Base-by-base conservation (phyloP, 2,888 invertebrate genomes). In the Nephrotoma flavescens region DNA sequence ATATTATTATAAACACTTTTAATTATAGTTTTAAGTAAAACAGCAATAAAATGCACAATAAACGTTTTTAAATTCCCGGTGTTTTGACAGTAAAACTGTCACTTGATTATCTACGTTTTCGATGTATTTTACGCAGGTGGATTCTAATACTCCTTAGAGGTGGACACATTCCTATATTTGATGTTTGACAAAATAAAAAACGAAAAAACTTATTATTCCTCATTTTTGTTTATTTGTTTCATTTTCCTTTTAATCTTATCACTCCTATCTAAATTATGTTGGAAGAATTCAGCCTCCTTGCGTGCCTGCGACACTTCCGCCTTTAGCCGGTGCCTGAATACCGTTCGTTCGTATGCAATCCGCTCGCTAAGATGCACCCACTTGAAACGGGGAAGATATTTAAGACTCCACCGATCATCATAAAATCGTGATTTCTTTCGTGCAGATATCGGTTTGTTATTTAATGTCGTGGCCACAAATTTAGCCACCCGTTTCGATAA, bases 351-450 rank as follows among this genome's bases (percentile, higher is more conserved):
- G 91, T 98, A 98, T 2, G 96, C 96, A 88, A 99, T 92, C 89
- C 98, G 94, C 92, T 99, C 99, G 90, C 96, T 97, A 83, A 99
- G 93, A 91, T 99, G 98, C 42, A 95, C 93, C 99, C 99, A 99
- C 92, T 98, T 98, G 90, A 99, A 99, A 88, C 96, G 94, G 3
- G 97, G 95, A 88, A 99, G 93, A 91, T 99, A 99, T 91, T 99
- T 99, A 88, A 99, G 96, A 90, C 96, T 98, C 99, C 99, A 99
- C 71, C 98, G 93, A 90, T 95, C 94, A 89, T 98, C 98, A 90
- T 95, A 97, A 90, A 97, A 97, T 89, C 96, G 95, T 19, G 97
- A 97, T 89, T 95, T 95, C 89, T 97, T 97, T 88, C 96, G 95
- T 0, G 95, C 95, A 5, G 97, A 96, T 86, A 98, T 96, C 91